Base-by-base conservation (phyloP, 1,140 invertebrate genomes). In the Metaphire vulgaris region DNA sequence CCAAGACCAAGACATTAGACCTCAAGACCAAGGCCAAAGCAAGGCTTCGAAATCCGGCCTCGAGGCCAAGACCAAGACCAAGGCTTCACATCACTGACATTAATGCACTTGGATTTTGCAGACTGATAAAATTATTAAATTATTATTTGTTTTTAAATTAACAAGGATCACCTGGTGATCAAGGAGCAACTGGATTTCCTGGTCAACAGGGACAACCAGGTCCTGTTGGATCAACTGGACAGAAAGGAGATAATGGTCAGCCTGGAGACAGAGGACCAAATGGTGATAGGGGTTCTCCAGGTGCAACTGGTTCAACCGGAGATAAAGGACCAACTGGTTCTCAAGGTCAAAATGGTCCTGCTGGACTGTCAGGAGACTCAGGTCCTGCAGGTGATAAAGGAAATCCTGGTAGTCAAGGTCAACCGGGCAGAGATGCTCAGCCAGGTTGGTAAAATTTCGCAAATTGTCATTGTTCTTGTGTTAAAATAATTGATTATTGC, bases 251-350 rank as follows among this genome's bases (percentile, higher is more conserved):
- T 1, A 1, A 79, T 76, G 21, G 69, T 77, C 28, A 78, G 79
- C 16, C 81, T 81, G 41, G 78, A 74, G 69, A 71, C 77, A 34
- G 74, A 69, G 67, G 67, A 76, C 6, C 41, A 21, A 56, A 6
- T 12, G 41, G 41, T 56, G 41, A 56, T 21, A 6, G 41, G 21
- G 80, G 79, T 31, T 41, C 73, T 32, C n/a, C 31, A 1, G 80
- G 79, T 6, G 70, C 77, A 56, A 56, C 41, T 56, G 41, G 41
- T 56, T 56, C 41, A 6, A 56, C 41, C 41, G 41, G 41, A 28
- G 67, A 26, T 72, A 64, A 67, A 30, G 74, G 74, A 34, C 21
- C 64, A 26, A 29, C 31, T 21, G 74, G 74, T 71, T 68, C 66
- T 6, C 74, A 69, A 56, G 74, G 74, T 15, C 2, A 1, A 21